Evolutionary conservation across 2,888 invertebrate genomes (phyloP).

Genomic region (Lordiphosa fenestrarum): DNA sequence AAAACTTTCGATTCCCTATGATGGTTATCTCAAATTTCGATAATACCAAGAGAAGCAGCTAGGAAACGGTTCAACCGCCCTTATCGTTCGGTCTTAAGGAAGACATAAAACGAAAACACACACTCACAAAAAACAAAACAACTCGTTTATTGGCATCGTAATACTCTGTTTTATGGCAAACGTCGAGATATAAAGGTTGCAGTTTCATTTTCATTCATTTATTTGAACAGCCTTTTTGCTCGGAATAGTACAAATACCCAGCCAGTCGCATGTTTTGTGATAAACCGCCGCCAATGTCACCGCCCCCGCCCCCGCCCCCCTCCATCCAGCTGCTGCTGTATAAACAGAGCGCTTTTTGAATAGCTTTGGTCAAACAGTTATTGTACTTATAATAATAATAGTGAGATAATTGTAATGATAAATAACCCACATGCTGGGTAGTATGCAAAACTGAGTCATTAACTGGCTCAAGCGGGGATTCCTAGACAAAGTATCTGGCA

Average conservation of each 20-base stretch:
- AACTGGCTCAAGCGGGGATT: not conserved
- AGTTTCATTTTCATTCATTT: constrained; percentile 35
- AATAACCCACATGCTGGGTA: constrained; percentile 2
- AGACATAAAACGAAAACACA: too few relatives aligned
- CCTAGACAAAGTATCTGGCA: too few relatives aligned
- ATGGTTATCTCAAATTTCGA: too few relatives aligned
- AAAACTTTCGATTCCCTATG: too few relatives aligned
- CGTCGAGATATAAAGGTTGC: constrained; percentile 10
- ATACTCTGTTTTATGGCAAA: not conserved
- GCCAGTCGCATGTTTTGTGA: not conserved
- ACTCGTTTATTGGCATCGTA: constrained; percentile 10
- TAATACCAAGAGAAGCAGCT: too few relatives aligned
- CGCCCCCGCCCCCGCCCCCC: not conserved
- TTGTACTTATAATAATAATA: constrained; percentile 1
- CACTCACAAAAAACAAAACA: not conserved
- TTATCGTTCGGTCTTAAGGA: too few relatives aligned
- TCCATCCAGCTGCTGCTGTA: constrained; percentile 4
- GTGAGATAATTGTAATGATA: not conserved
- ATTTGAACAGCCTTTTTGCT: constrained; percentile 33
- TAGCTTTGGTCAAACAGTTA: constrained; percentile 13
- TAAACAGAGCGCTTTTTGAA: constrained; percentile 14
- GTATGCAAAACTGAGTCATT: constrained; percentile 1
- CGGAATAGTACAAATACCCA: constrained; percentile 14
- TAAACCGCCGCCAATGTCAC: not conserved
- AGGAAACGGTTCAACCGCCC: too few relatives aligned